phyloP scores from a whole-genome alignment of 1,140 invertebrate genomes.

The Bombus picipes region DNA sequence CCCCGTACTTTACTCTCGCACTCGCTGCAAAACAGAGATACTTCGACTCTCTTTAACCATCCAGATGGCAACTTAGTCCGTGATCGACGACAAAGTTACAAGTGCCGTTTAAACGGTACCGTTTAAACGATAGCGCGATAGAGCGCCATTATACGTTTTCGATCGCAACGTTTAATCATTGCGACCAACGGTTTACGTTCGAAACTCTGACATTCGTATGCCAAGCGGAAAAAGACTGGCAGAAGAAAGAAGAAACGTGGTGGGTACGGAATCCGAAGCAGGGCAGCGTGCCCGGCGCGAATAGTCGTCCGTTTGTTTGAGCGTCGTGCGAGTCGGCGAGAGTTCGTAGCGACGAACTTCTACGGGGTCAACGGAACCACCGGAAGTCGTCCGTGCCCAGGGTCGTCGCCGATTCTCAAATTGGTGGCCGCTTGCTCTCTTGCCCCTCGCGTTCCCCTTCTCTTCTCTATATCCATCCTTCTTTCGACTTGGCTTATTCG shows the following conservation, averaged over 20 bases:
- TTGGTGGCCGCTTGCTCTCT: slow-evolving; percentile 52
- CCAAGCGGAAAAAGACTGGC: not conserved
- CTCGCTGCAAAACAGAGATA: no score
- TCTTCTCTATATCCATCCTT: not conserved
- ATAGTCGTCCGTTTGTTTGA: slow-evolving; percentile 29
- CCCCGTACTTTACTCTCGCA: no score
- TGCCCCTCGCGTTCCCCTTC: slow-evolving; percentile 3
- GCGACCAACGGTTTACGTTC: no score
- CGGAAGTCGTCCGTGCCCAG: slow-evolving; percentile 67
- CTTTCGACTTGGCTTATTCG: not conserved
- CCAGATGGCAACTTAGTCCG: no score
- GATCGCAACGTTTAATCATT: no score
- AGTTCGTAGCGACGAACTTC: slow-evolving; percentile 52
- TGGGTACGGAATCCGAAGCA: not conserved
- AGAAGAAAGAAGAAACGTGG: not conserved
- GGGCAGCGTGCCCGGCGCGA: not conserved
- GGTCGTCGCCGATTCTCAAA: slow-evolving; percentile 69
- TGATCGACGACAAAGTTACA: no score
- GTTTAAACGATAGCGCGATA: no score
- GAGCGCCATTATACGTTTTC: no score
- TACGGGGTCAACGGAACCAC: slow-evolving; percentile 69
- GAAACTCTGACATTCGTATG: no score
- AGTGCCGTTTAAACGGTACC: no score
- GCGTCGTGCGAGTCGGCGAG: slow-evolving; percentile 31
- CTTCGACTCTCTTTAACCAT: no score